A percentile compares a stretch with the other conserved stretches of the same genome.
Conservation (phyloP, 2,888 invertebrate genomes). For the Poecilobothrus nobilitatus region DNA sequence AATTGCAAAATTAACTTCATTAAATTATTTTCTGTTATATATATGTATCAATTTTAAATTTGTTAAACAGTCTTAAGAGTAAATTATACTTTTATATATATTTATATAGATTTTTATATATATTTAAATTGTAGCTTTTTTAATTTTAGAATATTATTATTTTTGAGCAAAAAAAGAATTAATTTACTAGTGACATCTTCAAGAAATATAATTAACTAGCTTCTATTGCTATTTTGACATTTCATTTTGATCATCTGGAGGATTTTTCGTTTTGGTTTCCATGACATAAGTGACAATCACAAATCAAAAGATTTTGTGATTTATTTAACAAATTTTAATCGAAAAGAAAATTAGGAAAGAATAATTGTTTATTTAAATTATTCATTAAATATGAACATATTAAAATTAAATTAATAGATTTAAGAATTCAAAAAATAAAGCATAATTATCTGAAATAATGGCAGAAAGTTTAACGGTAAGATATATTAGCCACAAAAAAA, state of each 20-base stretch:
- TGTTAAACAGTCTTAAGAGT: too few species aligned
- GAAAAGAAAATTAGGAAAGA: too few species aligned
- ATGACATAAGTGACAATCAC: slow-evolving; percentile 3
- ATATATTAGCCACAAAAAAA: too few species aligned
- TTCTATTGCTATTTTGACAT: neutral
- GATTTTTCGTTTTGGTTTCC: neutral
- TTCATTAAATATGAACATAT: neutral
- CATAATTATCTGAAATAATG: neutral
- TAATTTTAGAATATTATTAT: too few species aligned
- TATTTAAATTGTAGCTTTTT: too few species aligned
- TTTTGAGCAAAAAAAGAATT: too few species aligned
- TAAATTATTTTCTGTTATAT: too few species aligned
- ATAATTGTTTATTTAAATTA: neutral
- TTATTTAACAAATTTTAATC: neutral
- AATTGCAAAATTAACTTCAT: too few species aligned
- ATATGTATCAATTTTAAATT: too few species aligned
- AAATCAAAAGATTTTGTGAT: neutral
- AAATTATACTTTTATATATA: too few species aligned
- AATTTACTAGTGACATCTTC: neutral
- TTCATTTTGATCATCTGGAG: neutral
- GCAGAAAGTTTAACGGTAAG: neutral
- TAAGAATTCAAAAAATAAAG: neutral
- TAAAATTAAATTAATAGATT: neutral
- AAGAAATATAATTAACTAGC: neutral
- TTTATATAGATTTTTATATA: too few species aligned